Base-by-base conservation (phyloP, 1,140 invertebrate species). In the Drosophila rufa region DNA sequence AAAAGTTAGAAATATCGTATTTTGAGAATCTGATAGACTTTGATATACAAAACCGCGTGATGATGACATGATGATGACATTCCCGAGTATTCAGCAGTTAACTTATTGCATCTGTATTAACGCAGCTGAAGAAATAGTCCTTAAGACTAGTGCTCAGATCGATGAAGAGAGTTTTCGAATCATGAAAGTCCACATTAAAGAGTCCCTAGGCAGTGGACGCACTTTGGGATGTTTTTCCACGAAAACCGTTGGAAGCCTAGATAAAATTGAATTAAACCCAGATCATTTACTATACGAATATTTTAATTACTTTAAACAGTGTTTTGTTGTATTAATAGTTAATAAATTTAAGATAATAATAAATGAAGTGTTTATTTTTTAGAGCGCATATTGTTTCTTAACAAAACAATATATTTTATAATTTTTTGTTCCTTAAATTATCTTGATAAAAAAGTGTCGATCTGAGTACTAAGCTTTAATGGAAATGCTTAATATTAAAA, bases 1-100 rank as follows among this genome's bases (percentile, higher is more conserved):
- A 8, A n/a, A 42, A 62, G n/a, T 38, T 66, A 0, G 27, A 36
- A 43, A 27, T 45, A 27, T 25, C 38, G 22, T 43, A 19, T 25
- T 55, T 55, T 55, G 51, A 38, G 51, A 55, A 55, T 55, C 19
- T 55, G 38, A 55, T 42, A 57, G 22, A 57, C 36, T 46, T 62
- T 60, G 12, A 66, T 12, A 64, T 42, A 17, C 45, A 61, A 51
- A 61, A 25, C 30, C 25, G 58, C 3, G 3, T 43, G 25, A 45
- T 65, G 27, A 19, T 45, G 7, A 42, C 27, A 25, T 25, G 4
- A 17, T n/a, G 4, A 33, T 9, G 14, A 45, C 8, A 45, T 11
- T 25, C 14, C 30, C 11, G 15, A 30, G 9, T 43, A 67, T 36
- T 48, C 51, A 15, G 53, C 19, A 55, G 17, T 55, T 40, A 19